Evolutionary conservation across 2,113 vertebrate genomes (phyloP).

Genomic region (Monarcha castaneiventris): DNA sequence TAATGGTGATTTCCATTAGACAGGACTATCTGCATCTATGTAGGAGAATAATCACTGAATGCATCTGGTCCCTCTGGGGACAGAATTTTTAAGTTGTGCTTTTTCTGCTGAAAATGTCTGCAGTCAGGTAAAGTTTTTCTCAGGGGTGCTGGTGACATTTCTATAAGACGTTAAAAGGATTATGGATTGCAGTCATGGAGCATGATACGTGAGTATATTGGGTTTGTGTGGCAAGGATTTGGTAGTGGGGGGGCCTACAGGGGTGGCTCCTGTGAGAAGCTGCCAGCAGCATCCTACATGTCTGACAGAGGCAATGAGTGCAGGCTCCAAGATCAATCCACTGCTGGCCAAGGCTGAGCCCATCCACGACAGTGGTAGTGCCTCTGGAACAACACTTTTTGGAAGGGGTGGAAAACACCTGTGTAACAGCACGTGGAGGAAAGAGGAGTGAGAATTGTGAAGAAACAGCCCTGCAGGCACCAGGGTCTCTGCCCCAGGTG

Average conservation of each 20-base stretch:
- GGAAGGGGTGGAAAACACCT: neutral
- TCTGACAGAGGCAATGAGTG: neutral
- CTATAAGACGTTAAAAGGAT: neutral
- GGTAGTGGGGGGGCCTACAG: no score
- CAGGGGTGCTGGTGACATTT: neutral
- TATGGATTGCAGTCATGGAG: no score
- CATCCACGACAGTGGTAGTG: accelerated
- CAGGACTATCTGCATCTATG: neutral
- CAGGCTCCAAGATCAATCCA: neutral
- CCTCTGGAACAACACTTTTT: neutral
- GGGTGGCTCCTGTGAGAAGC: neutral
- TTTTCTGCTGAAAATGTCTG: neutral
- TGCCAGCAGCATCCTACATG: neutral
- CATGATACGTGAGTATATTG: neutral
- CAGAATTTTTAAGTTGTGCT: neutral
- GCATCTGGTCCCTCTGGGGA: neutral
- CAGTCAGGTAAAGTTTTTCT: neutral
- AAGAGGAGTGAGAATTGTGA: neutral
- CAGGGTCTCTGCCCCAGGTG: neutral
- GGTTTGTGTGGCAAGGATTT: neutral
- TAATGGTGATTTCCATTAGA: neutral
- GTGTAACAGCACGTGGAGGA: accelerated
- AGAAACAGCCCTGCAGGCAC: neutral
- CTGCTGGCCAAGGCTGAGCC: neutral
- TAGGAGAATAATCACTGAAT: neutral